Evolutionary conservation across 2,113 vertebrate species (phyloP).

Genomic region (Cryptomyrus ogoouensis): DNA sequence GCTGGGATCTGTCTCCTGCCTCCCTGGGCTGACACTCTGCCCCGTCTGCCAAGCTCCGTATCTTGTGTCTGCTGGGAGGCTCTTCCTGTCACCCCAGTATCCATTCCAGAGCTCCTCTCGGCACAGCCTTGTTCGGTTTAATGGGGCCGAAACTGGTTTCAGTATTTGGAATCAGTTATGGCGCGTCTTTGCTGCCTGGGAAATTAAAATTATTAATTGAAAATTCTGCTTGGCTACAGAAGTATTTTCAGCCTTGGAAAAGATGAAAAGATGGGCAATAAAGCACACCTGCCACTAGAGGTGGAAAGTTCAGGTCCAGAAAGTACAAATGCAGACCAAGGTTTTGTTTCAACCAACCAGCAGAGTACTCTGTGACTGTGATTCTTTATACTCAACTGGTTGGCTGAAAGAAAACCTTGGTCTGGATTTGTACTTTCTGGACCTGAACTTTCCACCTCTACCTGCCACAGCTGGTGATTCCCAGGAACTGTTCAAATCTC

Average conservation of each 20-base stretch:
- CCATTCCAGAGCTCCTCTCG: neutral
- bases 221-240: neutral
- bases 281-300: neutral
- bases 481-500: neutral
- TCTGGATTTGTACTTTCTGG: too few species aligned
- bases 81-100: neutral
- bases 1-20: neutral
- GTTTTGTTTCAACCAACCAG: too few species aligned
- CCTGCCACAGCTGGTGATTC: neutral
- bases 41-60: neutral
- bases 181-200: neutral
- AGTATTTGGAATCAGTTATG: neutral
- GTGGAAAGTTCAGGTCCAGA: too few species aligned
- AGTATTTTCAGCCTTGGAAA: neutral
- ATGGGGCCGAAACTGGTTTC: neutral
- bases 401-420: too few species aligned
- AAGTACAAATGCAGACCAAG: too few species aligned
- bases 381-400: too few species aligned
- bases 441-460: neutral
- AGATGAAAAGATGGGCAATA: neutral
- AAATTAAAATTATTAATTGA: neutral
- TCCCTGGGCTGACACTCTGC: too few species aligned
- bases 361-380: too few species aligned
- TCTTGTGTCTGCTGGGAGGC: neutral
- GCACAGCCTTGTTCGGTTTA: neutral